These are phyloP conservation scores for Tetraodon nigroviridis DNA, from an alignment of 2,113 vertebrate species.

Conservation along the genomic window DNA sequence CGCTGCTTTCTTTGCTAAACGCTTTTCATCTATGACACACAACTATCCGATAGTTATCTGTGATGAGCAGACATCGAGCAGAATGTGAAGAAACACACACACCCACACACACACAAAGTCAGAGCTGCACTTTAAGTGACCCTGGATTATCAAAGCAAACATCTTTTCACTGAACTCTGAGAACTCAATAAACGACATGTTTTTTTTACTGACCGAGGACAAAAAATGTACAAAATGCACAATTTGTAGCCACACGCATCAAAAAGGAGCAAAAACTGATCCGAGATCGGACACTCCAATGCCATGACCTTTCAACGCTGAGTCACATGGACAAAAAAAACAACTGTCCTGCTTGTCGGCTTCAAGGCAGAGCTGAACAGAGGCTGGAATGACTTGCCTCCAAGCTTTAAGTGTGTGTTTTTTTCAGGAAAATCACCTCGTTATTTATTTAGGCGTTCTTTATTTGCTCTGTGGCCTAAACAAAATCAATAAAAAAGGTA, in stretches of 20 bases:
- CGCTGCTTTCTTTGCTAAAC: conserved; percentile 16
- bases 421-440: not conserved
- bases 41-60: conserved; percentile 8
- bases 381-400: not conserved
- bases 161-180: conserved; percentile 34
- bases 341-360: conserved; percentile 4
- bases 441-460: not conserved
- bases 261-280: conserved; percentile 15
- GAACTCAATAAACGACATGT: conserved; percentile 45
- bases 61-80: conserved; percentile 14
- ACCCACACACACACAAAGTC: not conserved
- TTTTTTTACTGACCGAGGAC: conserved; percentile 7
- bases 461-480: not conserved
- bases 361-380: too few relatives aligned
- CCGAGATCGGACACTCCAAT: conserved; percentile 37
- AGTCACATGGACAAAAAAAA: conserved; percentile 10
- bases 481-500: too few relatives aligned
- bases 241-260: conserved; percentile 5
- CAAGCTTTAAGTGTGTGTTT: conserved; percentile 1
- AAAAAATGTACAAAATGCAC: conserved; percentile 23
- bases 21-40: not conserved
- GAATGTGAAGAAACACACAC: conserved; percentile 1
- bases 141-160: conserved; percentile 62
- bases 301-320: conserved; percentile 39
- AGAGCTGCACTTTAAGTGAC: conserved; percentile 31